phyloP scores from a whole-genome alignment of 2,113 vertebrate genomes.

The Oryzias javanicus region DNA sequence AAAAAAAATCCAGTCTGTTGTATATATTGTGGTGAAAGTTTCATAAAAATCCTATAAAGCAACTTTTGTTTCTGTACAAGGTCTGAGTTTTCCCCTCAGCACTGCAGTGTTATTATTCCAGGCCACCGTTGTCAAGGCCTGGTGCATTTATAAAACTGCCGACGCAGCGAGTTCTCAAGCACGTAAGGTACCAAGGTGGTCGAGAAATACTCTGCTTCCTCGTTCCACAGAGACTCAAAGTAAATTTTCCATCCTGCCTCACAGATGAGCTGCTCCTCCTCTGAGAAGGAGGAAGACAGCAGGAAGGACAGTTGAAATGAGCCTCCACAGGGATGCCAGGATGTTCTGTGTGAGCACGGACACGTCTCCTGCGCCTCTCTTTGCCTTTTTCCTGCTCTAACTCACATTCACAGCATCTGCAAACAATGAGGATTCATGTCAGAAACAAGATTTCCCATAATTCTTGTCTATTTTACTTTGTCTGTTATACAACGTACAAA shows the following conservation, averaged over 20 bases:
- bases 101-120: constrained; percentile 31
- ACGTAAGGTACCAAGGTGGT: constrained; percentile 36
- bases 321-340: neutral
- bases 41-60: constrained; percentile 4
- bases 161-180: constrained; percentile 35
- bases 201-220: constrained; percentile 35
- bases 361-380: too few relatives aligned
- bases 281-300: constrained; percentile 4
- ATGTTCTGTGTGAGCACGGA: too few relatives aligned
- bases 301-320: constrained; percentile 20
- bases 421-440: too few relatives aligned
- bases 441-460: too few relatives aligned
- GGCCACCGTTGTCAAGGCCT: constrained; percentile 12
- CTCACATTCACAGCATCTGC: too few relatives aligned
- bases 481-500: too few relatives aligned
- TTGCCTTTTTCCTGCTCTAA: too few relatives aligned
- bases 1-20: neutral
- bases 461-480: too few relatives aligned
- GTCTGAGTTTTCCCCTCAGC: constrained; percentile 15
- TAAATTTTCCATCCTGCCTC: constrained; percentile 51
- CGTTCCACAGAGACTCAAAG: constrained; percentile 36
- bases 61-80: constrained; percentile 15
- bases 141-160: constrained; percentile 42
- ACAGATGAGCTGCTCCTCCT: constrained; percentile 8
- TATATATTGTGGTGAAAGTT: neutral